Evolutionary conservation across 1,140 invertebrate species (phyloP), one percentile per base, ranked within the genome.

Genomic region (Solenopsis invicta): DNA sequence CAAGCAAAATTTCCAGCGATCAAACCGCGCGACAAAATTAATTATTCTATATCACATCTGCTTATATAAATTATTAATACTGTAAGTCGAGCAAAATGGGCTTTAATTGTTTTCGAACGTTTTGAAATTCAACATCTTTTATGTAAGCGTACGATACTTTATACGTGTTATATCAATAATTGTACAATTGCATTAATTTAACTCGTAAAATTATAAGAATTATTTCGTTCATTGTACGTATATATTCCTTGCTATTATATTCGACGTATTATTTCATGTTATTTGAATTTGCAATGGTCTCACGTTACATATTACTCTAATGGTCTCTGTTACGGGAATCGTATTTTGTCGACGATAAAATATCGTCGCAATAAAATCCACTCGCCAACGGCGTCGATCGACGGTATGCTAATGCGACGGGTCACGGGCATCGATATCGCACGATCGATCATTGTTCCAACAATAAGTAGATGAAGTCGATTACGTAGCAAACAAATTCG

Each of bases 381-480:
- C 5, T 52, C 24, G 80, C 41, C 21, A 37, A 16, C 76, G 34
- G 34, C 13, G 69, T 29, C 80, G 37, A 48, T 82, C 37, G 52
- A 34, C 41, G 61, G 61, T 72, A 80, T 69, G 78, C 37, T 82
- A 67, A 80, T 52, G 48, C n/a, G 29, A 9, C 18, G 64, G 64
- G 64, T 81, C 77, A 80, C 64, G 62, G 54, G 34, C 80, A 75
- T 61, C 41, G 69, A 84, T 84, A 48, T 75, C 69, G 29, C 54
- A 41, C 41, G 12, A 74, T 84, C 80, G 80, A 74, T 84, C 69
- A n/a, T 18, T n/a, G 37, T 16, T 5, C 41, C 41, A 18, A 29
- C 69, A 75, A 75, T 84, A 84, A 84, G 80, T 84, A 84, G 54
- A 74, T 48, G 69, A 75, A 74, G 37, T 84, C 69, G 80, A 84